Percentiles rank a stretch among this genome's conserved stretches.
These are phyloP conservation scores for Drosophila lutescens DNA, from an alignment of 2,888 invertebrate genomes.

Conservation along the genomic window DNA sequence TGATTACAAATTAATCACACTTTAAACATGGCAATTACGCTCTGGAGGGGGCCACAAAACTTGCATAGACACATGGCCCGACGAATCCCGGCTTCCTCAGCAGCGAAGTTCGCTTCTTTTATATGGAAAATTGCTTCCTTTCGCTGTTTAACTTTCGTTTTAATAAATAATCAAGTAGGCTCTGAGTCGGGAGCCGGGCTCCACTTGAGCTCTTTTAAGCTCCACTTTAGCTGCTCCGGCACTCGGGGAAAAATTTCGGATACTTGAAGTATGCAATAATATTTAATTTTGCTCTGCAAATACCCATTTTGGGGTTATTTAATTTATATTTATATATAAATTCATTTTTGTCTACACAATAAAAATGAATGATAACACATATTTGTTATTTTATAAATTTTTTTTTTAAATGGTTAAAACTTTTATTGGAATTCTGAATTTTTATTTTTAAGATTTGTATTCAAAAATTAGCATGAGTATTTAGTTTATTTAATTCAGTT, in stretches of 20 bases:
- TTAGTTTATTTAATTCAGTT: neutral
- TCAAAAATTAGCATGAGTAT: no score
- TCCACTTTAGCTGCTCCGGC: constrained; percentile 9
- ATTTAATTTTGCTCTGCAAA: neutral
- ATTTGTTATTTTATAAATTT: no score
- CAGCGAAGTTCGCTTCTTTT: constrained; percentile 45
- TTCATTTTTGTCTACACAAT: no score
- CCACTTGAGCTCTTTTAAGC: constrained; percentile 18
- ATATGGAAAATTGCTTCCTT: constrained; percentile 77
- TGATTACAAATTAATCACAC: constrained; percentile 80
- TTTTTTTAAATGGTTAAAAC: no score
- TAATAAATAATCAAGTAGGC: constrained; percentile 76
- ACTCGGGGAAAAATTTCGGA: neutral
- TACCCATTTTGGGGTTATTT: no score
- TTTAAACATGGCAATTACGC: constrained; percentile 79
- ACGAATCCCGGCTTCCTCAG: constrained; percentile 39
- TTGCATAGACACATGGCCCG: constrained; percentile 37
- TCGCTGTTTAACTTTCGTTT: constrained; percentile 78
- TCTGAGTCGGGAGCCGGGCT: constrained; percentile 51
- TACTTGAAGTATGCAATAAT: no score
- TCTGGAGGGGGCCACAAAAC: constrained; percentile 41
- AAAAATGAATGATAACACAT: no score
- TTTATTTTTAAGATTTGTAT: no score
- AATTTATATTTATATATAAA: no score
- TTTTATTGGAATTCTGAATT: no score